These are phyloP conservation scores for Poeciliopsis turneri DNA, from an alignment of 2,797 vertebrate genomes.

Conservation along the genomic window DNA sequence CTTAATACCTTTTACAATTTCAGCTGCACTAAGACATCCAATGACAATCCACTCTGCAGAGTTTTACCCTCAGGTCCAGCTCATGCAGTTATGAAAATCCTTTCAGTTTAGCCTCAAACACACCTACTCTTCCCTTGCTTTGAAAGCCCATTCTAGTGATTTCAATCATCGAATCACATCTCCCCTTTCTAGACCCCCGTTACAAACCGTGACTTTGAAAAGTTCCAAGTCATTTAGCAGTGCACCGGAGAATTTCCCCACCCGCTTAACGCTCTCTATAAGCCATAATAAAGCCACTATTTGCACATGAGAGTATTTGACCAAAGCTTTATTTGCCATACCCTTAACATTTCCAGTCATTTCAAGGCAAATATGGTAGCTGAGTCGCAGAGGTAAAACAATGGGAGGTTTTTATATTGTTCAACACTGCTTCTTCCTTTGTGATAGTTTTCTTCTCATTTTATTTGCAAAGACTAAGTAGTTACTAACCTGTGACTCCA, in stretches of 20 bases:
- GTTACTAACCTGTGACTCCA: slow-evolving; percentile 1
- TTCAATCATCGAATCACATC: slow-evolving; percentile 58
- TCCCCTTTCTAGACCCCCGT: slow-evolving; percentile 28
- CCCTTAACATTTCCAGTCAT: slow-evolving; percentile 64
- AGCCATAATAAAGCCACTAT: slow-evolving; percentile 65
- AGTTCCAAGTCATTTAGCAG: slow-evolving; percentile 63
- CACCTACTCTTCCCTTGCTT: slow-evolving; percentile 33
- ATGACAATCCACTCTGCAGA: slow-evolving; percentile 40
- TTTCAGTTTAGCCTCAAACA: slow-evolving; percentile 56
- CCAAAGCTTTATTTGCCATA: slow-evolving; percentile 54
- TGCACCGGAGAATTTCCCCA: slow-evolving; percentile 47
- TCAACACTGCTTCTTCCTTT: slow-evolving; percentile 3
- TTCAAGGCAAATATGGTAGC: slow-evolving; percentile 46
- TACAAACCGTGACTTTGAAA: slow-evolving; percentile 65
- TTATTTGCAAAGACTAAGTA: slow-evolving; percentile 20
- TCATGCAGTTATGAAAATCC: slow-evolving; percentile 56
- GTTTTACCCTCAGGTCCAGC: slow-evolving; percentile 31
- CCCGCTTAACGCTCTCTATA: slow-evolving; percentile 49
- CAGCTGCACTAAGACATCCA: slow-evolving; percentile 35
- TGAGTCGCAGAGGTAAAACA: slow-evolving; percentile 33
- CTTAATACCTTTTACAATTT: slow-evolving; percentile 42
- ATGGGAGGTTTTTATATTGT: slow-evolving; percentile 19
- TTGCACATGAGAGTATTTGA: slow-evolving; percentile 65
- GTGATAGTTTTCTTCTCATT: slow-evolving; percentile 23
- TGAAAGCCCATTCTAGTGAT: slow-evolving; percentile 54